Percentiles rank a stretch among this genome's conserved stretches.
Evolutionary conservation across 1,140 invertebrate genomes (phyloP).

Genomic region (Hylyphantes graminicola): DNA sequence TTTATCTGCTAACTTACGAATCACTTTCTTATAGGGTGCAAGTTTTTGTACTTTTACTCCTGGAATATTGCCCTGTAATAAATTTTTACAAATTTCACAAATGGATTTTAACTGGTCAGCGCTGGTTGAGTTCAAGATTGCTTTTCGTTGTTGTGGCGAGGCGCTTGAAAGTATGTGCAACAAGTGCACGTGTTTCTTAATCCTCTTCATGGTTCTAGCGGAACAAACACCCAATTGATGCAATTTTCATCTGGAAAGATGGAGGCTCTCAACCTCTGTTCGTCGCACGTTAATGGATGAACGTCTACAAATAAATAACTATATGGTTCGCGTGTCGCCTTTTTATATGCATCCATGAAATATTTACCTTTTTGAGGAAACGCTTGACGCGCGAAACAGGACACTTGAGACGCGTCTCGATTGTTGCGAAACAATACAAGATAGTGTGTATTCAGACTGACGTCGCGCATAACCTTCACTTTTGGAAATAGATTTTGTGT

Average conservation of each 20-base stretch:
- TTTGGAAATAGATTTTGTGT: neutral
- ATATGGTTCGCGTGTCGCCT: neutral
- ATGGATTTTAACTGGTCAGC: neutral
- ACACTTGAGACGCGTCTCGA: neutral
- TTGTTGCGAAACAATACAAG: neutral
- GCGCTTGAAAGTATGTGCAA: neutral
- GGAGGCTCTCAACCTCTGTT: neutral
- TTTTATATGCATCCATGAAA: neutral
- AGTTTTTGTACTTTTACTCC: neutral
- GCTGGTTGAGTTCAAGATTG: neutral
- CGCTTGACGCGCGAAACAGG: neutral
- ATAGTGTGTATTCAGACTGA: constrained; percentile 2
- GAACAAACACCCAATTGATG: neutral
- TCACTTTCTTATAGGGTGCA: constrained; percentile 2
- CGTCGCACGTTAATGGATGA: neutral
- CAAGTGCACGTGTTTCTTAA: neutral
- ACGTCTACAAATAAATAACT: neutral
- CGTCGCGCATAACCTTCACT: neutral
- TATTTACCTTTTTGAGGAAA: neutral
- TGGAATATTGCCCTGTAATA: neutral
- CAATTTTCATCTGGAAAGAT: neutral
- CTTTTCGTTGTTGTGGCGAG: neutral
- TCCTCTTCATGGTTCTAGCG: neutral
- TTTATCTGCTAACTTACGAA: neutral
- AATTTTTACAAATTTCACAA: neutral